Evolutionary conservation across 2,797 vertebrate genomes (phyloP).

Genomic region (Eupleurogrammus muticus): DNA sequence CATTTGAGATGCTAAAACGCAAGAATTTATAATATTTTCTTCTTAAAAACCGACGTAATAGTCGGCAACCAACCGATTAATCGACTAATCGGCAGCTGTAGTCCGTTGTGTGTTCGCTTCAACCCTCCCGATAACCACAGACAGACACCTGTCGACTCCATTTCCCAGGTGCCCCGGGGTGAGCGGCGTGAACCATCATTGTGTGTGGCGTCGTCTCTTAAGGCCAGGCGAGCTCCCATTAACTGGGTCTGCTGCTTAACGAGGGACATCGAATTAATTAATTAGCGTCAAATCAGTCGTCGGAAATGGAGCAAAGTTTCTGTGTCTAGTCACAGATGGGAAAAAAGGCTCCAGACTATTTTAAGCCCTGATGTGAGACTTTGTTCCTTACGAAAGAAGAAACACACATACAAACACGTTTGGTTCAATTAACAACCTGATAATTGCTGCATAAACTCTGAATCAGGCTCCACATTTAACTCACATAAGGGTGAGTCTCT

Average conservation of each 20-base stretch:
- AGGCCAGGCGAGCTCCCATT: constrained; percentile 70
- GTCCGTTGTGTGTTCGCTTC: no score
- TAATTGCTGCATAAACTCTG: constrained; percentile 59
- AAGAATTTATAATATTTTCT: no score
- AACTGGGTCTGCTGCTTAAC: constrained; percentile 83
- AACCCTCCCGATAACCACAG: constrained; percentile 25
- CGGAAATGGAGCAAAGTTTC: constrained; percentile 81
- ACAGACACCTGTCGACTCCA: constrained; percentile 57
- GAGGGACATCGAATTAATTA: constrained; percentile 85
- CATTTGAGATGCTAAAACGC: no score
- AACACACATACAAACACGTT: constrained; percentile 26
- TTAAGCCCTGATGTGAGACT: constrained; percentile 66
- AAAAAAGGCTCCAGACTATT: constrained; percentile 64
- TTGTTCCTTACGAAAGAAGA: constrained; percentile 42
- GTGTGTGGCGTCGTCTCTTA: constrained; percentile 68
- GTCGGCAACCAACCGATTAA: no score
- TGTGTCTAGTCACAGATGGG: constrained; percentile 79
- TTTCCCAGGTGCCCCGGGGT: constrained; percentile 59
- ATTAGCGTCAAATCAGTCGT: constrained; percentile 82
- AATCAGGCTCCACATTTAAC: not conserved
- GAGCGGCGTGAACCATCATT: constrained; percentile 32
- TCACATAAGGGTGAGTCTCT: not conserved
- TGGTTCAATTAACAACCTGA: constrained; percentile 43
- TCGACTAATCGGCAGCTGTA: no score
- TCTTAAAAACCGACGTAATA: no score